Evolutionary conservation across 2,888 invertebrate species (phyloP).

Genomic region (Eristalis pertinax): DNA sequence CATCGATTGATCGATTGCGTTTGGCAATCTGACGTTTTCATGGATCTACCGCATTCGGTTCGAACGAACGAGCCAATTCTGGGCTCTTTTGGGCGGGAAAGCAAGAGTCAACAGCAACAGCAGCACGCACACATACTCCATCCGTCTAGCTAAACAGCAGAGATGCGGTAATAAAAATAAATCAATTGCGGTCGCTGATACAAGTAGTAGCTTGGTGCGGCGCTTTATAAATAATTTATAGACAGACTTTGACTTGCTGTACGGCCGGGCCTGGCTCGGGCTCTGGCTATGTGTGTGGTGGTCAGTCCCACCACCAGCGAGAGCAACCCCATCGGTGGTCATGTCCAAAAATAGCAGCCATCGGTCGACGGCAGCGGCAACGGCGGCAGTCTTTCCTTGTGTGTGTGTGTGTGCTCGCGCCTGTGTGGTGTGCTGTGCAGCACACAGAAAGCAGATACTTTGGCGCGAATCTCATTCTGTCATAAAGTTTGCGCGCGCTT

Average conservation of each 20-base stretch:
- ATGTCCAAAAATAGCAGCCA: conserved; percentile 69
- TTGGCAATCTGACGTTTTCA: conserved; percentile 50
- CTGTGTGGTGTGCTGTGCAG: not conserved
- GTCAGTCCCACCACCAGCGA: conserved; percentile 63
- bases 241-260: conserved; percentile 53
- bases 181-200: conserved; percentile 69
- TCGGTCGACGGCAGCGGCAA: conserved; percentile 32
- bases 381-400: not conserved
- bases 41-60: conserved; percentile 15
- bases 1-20: conserved; percentile 48
- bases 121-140: conserved; percentile 4
- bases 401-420: conserved; percentile 7
- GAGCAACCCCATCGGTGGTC: conserved; percentile 69
- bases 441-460: conserved; percentile 33
- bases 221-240: conserved; percentile 72
- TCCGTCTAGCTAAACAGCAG: conserved; percentile 41
- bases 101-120: not conserved
- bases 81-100: conserved; percentile 48
- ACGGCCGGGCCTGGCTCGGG: conserved; percentile 2
- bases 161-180: conserved; percentile 69
- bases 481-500: conserved; percentile 56
- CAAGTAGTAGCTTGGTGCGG: conserved; percentile 53
- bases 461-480: conserved; percentile 67
- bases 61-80: conserved; percentile 57
- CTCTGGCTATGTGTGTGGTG: conserved; percentile 50